Evolutionary conservation across 2,888 invertebrate species (phyloP), one percentile per base, ranked within the genome.

Genomic region (Allophyes oxyacanthae): DNA sequence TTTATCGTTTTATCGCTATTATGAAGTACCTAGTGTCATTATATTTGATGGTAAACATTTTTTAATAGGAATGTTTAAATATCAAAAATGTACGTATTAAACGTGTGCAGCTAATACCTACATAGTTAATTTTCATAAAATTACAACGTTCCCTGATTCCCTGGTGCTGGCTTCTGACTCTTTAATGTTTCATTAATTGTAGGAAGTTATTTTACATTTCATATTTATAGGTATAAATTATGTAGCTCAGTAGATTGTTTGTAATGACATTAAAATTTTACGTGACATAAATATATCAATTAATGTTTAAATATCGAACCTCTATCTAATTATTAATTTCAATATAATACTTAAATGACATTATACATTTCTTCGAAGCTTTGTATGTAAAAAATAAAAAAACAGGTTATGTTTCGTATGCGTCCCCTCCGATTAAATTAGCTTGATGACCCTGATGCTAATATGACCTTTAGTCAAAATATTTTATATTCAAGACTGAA

Each of bases 391-490:
- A 57, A 63, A 68, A 48, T 49, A 36, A 1, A 13, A 6, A 36
- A 9, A 3, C n/a, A 28, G 40, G 15, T 20, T 20, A 20, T 28
- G 28, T 28, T 28, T 28, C 7, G 7, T 14, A 43, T 41, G 11
- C 11, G 25, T 36, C 14, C 33, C 8, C 43, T 62, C 40, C 36
- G 15, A 38, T 38, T 49, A 25, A n/a, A 38, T 38, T 49, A 25
- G n/a, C 41, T 61, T 44, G 52, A 34, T 48, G 61, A 51, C 57
- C 61, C 32, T 71, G 57, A 70, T 33, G 34, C 15, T 11, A 60
- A 54, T 52, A 32, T 64, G 63, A 59, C 58, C 58, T 71, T 66
- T 52, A 30, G 33, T 65, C 38, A 54, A 54, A 54, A 34, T 41
- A 11, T 25, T 40, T 25, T 41, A 13, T 8, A n/a, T 11, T 42